Evolutionary conservation across 2,888 invertebrate genomes (phyloP), one percentile per base, ranked within the genome.

Genomic region (Andricus curvator): DNA sequence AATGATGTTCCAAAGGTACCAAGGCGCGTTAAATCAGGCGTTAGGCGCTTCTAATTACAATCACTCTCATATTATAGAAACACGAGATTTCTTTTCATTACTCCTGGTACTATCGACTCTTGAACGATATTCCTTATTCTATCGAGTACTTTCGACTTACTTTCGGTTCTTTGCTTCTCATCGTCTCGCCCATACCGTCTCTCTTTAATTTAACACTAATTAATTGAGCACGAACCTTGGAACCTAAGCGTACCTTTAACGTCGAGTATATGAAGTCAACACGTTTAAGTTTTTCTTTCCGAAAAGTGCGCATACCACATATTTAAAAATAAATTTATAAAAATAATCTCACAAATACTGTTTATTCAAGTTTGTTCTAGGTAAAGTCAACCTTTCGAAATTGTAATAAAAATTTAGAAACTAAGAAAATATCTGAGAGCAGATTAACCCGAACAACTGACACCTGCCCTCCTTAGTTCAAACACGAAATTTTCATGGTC

Each of bases 181-280:
- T 82, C 60, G 44, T 60, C 56, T 56, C 22, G 22, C 33, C 22
- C 17, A n/a, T 60, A 76, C 15, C 29, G 13, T 78, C 79, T 81
- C 74, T 78, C 78, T 56, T 56, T 41, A 48, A 79, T 22, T 77
- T 80, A 33, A 77, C 79, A 77, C 66, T 79, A 78, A 81, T 56
- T 78, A 78, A 83, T 83, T 82, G 84, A 85, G 76, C 81, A 86
- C 86, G 86, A 86, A 88, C 87, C 86, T 88, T 88, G 87, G 86
- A 87, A 87, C 86, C 86, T 85, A 84, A 88, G 80, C 84, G 84
- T 83, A 84, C 80, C 81, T 86, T 83, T 84, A 80, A 84, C 86
- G 86, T 86, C 85, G 86, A 86, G 83, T 86, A 86, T 81, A 83
- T 66, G 78, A 82, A 80, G 79, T 82, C 82, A 79, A 79, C 83